Conservation (phyloP, 1,140 invertebrate genomes). For the Melipona quadrifasciata region DNA sequence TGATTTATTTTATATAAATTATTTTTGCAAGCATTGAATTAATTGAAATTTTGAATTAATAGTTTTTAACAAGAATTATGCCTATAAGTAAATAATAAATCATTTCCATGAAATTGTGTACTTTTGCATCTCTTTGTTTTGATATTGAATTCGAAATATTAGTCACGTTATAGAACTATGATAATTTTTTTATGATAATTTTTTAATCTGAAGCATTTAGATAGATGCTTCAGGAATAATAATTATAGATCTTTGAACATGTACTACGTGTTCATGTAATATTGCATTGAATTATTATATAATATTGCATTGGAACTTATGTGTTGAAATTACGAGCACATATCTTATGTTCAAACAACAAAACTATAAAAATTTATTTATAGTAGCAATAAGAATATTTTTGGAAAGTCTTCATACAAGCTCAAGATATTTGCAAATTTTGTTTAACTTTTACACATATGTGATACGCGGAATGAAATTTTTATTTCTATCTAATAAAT, state of each 20-base stretch:
- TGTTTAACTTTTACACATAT: not conserved
- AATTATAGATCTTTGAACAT: not conserved
- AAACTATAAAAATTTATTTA: conserved; percentile 39
- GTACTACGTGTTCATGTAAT: not conserved
- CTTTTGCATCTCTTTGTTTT: conserved; percentile 4
- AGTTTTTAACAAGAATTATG: not conserved
- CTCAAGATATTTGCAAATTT: not conserved
- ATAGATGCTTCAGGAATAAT: not conserved
- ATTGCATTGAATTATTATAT: not conserved
- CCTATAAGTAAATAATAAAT: not conserved
- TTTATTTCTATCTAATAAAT: not conserved
- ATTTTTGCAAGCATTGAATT: not conserved
- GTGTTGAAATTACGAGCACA: not conserved
- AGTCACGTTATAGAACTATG: not conserved
- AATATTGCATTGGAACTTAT: conserved; percentile 2
- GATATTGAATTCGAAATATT: conserved; percentile 9
- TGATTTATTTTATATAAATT: not conserved
- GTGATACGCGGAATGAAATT: not conserved
- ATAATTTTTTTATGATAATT: conserved; percentile 11
- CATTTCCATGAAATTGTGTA: not conserved
- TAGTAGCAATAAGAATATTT: conserved; percentile 26
- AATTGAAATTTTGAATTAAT: not conserved
- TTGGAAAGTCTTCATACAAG: not conserved
- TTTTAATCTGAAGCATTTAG: no score
- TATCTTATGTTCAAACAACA: conserved; percentile 29